Evolutionary conservation across 2,797 vertebrate genomes (phyloP), one percentile per base, ranked within the genome.

Genomic region (Myotis myotis): DNA sequence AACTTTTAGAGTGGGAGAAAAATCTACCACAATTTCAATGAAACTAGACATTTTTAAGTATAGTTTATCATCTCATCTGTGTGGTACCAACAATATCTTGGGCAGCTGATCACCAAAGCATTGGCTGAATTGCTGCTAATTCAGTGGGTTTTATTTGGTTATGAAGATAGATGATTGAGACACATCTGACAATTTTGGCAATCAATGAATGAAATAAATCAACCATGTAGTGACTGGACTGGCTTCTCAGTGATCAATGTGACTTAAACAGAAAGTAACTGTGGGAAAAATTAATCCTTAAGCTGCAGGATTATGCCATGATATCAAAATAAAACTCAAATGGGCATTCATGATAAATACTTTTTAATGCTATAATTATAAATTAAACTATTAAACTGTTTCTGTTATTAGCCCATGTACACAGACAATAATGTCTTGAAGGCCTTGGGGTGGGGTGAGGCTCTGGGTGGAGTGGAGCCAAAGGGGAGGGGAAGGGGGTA

Each of bases 161-260:
- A 90, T 55, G n/a, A 90, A 84, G 87, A 60, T 0, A 80, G 36
- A 72, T 76, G 88, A 53, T 76, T 78, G 68, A 71, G 83, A 82
- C 66, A 95, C 89, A 96, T 88, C 82, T 97, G 95, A 85, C 20
- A 75, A 64, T 94, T 88, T 20, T 93, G 92, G 91, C 81, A 78
- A 90, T 66, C n/a, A 85, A 7, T 95, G 92, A 96, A 94, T 93
- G 76, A 92, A 96, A 96, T 94, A 87, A 96, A 95, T 92, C 74
- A 76, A 76, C 64, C n/a, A 47, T 41, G 87, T 4, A 25, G 70
- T 66, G 51, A 94, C 51, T n/a, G 8, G 71, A 95, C 72, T 44
- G 72, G 68, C 38, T 93, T 74, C 44, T 83, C 36, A 15, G 72
- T 66, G 76, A 87, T 93, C 80, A 92, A 38, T 11, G 12, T 81